phyloP scores from a whole-genome alignment of 2,113 vertebrate species.

The Aplodontia rufa region DNA sequence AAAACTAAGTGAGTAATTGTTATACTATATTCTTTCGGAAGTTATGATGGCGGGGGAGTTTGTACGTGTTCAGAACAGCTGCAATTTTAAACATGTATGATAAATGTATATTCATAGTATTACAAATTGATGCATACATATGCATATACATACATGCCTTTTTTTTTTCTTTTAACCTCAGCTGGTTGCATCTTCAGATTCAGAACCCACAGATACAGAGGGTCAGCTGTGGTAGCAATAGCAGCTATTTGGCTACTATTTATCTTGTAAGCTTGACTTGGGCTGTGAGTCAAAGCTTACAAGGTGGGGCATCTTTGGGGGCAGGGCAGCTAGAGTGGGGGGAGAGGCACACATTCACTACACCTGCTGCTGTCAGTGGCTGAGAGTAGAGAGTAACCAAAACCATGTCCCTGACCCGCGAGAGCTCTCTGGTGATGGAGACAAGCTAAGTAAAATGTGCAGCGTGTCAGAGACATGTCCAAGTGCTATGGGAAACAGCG shows the following conservation, averaged over 20 bases:
- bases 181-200: neutral
- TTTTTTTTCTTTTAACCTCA: neutral
- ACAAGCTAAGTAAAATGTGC: neutral
- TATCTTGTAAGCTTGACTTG: too few relatives aligned
- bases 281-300: accelerated
- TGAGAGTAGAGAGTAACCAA: neutral
- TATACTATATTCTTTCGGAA: neutral
- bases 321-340: neutral
- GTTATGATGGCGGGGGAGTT: too few relatives aligned
- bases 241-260: accelerated
- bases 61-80: neutral
- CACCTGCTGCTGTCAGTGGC: neutral
- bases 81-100: too few relatives aligned
- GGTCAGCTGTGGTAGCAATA: accelerated
- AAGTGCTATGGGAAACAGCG: neutral
- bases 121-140: too few relatives aligned
- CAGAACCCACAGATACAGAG: neutral
- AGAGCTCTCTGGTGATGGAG: neutral
- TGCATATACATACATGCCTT: too few relatives aligned
- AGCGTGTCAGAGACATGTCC: too few relatives aligned
- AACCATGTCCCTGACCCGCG: neutral
- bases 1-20: neutral
- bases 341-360: accelerated
- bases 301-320: accelerated
- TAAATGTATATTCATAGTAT: too few relatives aligned